Base-by-base conservation (phyloP, 2,888 invertebrate genomes). In the Aethes cnicana region DNA sequence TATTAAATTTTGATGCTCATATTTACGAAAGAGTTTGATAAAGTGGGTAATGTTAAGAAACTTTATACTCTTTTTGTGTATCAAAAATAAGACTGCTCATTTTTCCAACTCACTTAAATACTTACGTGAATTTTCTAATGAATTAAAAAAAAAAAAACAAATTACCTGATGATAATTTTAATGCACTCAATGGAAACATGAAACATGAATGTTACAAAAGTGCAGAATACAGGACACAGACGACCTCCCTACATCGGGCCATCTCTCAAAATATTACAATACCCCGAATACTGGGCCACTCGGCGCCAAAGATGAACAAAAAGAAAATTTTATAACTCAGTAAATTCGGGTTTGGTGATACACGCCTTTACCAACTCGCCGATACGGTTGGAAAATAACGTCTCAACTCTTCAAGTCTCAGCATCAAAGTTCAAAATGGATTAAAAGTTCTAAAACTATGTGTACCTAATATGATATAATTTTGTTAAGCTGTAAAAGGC, bases 261-360 rank as follows among this genome's bases (percentile, higher is more conserved):
- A 53, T 60, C 59, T 61, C 53, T 56, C 62, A 61, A 44, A 58
- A 64, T 57, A 63, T 59, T 56, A 57, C 58, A 55, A 63, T 61
- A 66, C 62, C 30, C 36, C 57, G 64, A 68, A 64, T 68, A 61
- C 56, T 67, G 62, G n/a, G 55, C 62, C 64, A 61, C 46, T 56
- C 63, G 53, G 59, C 62, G 61, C 61, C 55, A 63, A 61, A 62
- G 57, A 47, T 57, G 57, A 57, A 53, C 74, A 67, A 77, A 75
- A 67, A 71, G 69, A 74, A 74, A 73, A 65, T 55, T 85, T 85
- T 78, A 85, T 86, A 85, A 77, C 74, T 85, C 81, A 81, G 64
- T 84, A 83, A 86, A 79, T 82, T 77, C 68, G 62, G 62, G 63
- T 67, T 75, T 84, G 80, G 82, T 83, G 84, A 86, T 85, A 85